Evolutionary conservation across 2,113 vertebrate species (phyloP).

Genomic region (Malurus melanocephalus): DNA sequence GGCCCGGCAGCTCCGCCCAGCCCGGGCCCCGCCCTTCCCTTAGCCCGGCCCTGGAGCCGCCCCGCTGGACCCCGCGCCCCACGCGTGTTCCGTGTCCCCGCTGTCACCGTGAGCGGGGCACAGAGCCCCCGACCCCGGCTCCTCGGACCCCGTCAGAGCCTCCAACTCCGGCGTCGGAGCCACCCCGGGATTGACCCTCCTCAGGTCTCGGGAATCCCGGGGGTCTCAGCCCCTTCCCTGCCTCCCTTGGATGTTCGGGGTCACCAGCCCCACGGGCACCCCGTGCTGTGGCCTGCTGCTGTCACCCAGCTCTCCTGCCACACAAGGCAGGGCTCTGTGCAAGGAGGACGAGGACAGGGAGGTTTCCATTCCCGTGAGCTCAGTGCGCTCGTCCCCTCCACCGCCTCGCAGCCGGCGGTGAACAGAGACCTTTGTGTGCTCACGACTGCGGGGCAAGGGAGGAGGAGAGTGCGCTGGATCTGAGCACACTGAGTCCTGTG

Average conservation of each 20-base stretch:
- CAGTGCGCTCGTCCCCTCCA: neutral
- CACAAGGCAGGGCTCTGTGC: neutral
- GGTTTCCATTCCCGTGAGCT: neutral
- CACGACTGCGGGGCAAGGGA: neutral
- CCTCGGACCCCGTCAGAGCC: neutral
- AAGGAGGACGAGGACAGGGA: neutral
- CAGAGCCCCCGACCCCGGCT: neutral
- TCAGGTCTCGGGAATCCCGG: too few relatives aligned
- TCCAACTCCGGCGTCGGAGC: neutral
- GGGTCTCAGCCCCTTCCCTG: neutral
- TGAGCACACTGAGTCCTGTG: conserved; percentile 26
- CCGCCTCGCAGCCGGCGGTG: neutral
- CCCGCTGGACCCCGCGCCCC: neutral
- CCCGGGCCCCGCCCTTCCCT: neutral
- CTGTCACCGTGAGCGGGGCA: neutral
- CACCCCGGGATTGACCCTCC: neutral
- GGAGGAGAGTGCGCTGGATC: neutral
- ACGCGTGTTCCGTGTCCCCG: neutral
- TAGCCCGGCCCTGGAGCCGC: neutral
- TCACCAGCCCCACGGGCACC: neutral
- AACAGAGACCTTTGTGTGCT: neutral
- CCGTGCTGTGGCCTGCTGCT: neutral
- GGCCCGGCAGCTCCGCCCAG: too few relatives aligned
- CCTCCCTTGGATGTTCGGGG: neutral
- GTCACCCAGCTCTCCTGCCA: neutral